Conservation (phyloP, 2,888 invertebrate species). For the Gastracanthus pulcherrimus region DNA sequence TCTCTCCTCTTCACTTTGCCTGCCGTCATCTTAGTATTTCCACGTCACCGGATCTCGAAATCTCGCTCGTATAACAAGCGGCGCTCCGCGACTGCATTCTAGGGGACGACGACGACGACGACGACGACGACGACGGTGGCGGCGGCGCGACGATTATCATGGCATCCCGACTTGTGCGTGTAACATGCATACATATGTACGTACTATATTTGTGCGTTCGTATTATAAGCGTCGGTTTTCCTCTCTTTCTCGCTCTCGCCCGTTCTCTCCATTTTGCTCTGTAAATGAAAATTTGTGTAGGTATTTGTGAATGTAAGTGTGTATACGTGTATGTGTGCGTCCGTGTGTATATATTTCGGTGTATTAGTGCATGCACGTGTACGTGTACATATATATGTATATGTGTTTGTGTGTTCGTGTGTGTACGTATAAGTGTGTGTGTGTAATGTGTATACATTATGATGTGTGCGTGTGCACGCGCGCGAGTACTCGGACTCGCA, state of each 20-base stretch:
- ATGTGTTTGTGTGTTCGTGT: no score
- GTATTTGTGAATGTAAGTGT: no score
- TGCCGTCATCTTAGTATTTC: conserved; percentile 55
- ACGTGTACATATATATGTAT: neutral
- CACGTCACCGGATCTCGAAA: conserved; percentile 55
- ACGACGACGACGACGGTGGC: no score
- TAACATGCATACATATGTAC: neutral
- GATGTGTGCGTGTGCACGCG: no score
- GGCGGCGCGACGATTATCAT: conserved; percentile 46
- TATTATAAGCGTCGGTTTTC: neutral
- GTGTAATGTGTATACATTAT: no score
- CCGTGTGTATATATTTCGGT: no score
- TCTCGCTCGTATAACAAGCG: conserved; percentile 50
- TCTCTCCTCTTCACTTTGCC: conserved; percentile 34
- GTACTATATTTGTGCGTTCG: neutral
- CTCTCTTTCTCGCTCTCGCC: neutral
- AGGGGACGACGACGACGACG: conserved; percentile 42
- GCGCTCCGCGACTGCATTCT: conserved; percentile 31
- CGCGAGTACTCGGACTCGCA: conserved; percentile 10
- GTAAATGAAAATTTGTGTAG: no score
- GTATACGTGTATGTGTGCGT: no score
- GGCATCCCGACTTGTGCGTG: conserved; percentile 15
- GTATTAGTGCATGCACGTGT: neutral
- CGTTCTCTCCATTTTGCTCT: no score
- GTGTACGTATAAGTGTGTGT: no score